Base-by-base conservation (phyloP, 2,888 invertebrate species). In the Monopis laevigella region DNA sequence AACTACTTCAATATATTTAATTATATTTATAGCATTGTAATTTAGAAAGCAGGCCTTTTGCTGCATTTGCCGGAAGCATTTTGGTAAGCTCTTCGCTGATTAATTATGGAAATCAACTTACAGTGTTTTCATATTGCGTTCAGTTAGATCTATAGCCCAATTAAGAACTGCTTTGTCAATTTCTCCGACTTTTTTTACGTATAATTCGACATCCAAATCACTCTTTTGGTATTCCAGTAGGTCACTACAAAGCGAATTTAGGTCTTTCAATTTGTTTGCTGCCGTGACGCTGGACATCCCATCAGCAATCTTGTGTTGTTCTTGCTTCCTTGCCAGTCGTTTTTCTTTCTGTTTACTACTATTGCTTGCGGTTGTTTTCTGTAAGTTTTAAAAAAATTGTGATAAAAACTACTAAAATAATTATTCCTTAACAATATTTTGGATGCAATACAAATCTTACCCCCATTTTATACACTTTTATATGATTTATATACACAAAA, bases 91-190 rank as follows among this genome's bases (percentile, higher is more conserved):
- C n/a, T n/a, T n/a, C n/a, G n/a, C n/a, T n/a, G n/a, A n/a, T n/a
- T n/a, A n/a, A n/a, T n/a, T n/a, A n/a, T n/a, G n/a, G n/a, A n/a
- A n/a, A n/a, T n/a, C n/a, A n/a, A 62, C 85, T 82, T 86, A 93
- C 86, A 89, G 72, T 45, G 74, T 59, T 65, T 88, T 86, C 92
- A 93, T 92, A 64, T 94, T 94, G 48, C 82, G 81, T 60, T 89
- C 88, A 45, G 90, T 88, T 17, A 94, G 78, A 53, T 88, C 82
- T 54, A 91, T 88, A 34, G 88, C 84, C 89, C 90, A 92, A 24
- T 87, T 73, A 21, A 85, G 62, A 5, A 83, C 78, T 44, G 71
- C 70, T 41, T 82, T 70, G 40, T 84, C 80, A 39, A 92, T 65
- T 44, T 87, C 71, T 34, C 64, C 63, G 5, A 86, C 85, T 54